Conservation (phyloP, 2,797 vertebrate species). For the Monodelphis domestica region DNA sequence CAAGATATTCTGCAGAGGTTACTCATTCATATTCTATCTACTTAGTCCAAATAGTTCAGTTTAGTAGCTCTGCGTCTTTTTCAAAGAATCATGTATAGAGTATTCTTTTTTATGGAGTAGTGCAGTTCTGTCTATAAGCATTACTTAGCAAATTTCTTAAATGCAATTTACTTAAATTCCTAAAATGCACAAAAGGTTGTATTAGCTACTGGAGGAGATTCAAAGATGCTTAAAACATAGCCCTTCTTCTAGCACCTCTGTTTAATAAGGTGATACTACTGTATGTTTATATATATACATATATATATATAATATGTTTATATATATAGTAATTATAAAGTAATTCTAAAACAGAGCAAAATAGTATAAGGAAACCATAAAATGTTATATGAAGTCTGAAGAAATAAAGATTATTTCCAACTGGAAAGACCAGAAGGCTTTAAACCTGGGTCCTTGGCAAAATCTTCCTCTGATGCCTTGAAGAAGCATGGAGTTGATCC, state of each 20-base stretch:
- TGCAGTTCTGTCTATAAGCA: background rate
- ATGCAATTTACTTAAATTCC: background rate
- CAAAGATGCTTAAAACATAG: background rate
- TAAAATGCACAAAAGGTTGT: background rate
- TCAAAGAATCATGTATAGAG: background rate
- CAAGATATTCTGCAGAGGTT: conserved; percentile 26
- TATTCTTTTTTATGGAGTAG: background rate
- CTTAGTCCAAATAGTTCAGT: background rate
- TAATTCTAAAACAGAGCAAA: background rate
- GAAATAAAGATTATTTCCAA: background rate
- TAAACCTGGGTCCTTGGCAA: background rate
- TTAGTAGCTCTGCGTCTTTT: background rate
- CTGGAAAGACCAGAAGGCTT: background rate
- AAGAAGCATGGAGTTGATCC: background rate
- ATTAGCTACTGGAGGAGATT: background rate
- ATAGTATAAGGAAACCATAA: background rate
- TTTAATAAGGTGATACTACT: background rate
- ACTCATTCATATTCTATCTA: background rate
- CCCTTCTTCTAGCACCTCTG: background rate
- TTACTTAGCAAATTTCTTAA: background rate
- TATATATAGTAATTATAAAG: background rate
- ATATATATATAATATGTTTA: too few species aligned
- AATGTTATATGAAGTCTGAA: background rate
- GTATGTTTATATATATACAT: too few species aligned
- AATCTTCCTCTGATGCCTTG: background rate